Base-by-base conservation (phyloP, 2,113 vertebrate species). In the Ophiodon elongatus region DNA sequence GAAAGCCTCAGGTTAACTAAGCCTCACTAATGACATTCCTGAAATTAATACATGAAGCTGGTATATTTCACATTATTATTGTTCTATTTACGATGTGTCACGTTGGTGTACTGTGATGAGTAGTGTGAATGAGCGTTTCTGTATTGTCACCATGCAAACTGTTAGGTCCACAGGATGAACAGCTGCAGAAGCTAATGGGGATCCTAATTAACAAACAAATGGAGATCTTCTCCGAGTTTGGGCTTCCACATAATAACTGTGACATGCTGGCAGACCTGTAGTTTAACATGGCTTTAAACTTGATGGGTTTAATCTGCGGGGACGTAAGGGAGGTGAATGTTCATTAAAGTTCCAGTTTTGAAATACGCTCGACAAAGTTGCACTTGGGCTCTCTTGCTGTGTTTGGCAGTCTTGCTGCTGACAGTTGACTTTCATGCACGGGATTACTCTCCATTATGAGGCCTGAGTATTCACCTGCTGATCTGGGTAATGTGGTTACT, bases 381-480 rank as follows among this genome's bases (percentile, higher is more conserved):
- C 52, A 65, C 57, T 64, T 14, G 15, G 67, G 65, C 43, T 45
- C 59, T 80, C 60, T 62, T 73, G 87, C 74, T 85, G 75, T 37
- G 76, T 88, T 72, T 81, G 63, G 59, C 41, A 63, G 62, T 78
- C 60, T 41, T 45, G 3, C 57, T 87, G 90, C 88, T 91, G 91
- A 89, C 82, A 63, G 76, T 85, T 43, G 74, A 57, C 64, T 80
- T 85, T 88, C 11, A 27, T 70, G 54, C 33, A 4, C 65, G 73
- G 75, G 70, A 89, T 91, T 79, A 82, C 64, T 41, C 14, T 62
- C 76, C 50, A 31, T 88, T 89, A 89, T 84, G 83, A 92, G 86
- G 79, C 54, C 74, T 31, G 77, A 78, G 92, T 65, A 71, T 87
- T 92, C 86, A 91, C 83, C 91, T 89, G 90, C 88, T 86, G 82